Evolutionary conservation across 2,113 vertebrate species (phyloP).

Genomic region (Poeciliopsis prolifica): DNA sequence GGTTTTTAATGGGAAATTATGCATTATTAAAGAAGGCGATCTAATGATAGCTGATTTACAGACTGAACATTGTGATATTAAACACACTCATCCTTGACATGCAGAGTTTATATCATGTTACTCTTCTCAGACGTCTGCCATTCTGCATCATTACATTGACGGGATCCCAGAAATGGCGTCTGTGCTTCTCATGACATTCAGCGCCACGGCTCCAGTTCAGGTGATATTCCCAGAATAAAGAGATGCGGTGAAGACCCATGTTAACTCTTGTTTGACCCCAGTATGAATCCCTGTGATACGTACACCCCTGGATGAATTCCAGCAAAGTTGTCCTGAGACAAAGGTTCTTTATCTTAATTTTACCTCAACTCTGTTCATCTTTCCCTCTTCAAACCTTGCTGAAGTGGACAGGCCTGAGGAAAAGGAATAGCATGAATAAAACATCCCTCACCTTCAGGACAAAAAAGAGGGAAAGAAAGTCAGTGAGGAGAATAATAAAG

Average conservation of each 20-base stretch:
- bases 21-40: too few relatives aligned
- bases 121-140: not conserved
- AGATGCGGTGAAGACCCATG: not conserved
- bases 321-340: conserved; percentile 24
- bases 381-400: conserved; percentile 59
- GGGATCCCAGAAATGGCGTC: not conserved
- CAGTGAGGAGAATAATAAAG: conserved; percentile 24
- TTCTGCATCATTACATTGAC: not conserved
- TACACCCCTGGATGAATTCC: not conserved
- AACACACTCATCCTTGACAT: not conserved
- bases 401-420: conserved; percentile 42
- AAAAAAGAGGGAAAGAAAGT: conserved; percentile 20
- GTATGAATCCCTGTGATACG: conserved; percentile 14
- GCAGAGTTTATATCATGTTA: not conserved
- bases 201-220: not conserved
- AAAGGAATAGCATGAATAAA: conserved; percentile 60
- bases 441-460: conserved; percentile 52
- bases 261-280: conserved; percentile 28
- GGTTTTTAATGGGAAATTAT: too few relatives aligned
- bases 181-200: conserved; percentile 6
- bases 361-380: conserved; percentile 46
- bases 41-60: too few relatives aligned
- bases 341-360: conserved; percentile 47
- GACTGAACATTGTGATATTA: too few relatives aligned
- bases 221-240: conserved; percentile 11